These are phyloP conservation scores for Escarpia spicata DNA, from an alignment of 2,888 invertebrate species.

Conservation along the genomic window DNA sequence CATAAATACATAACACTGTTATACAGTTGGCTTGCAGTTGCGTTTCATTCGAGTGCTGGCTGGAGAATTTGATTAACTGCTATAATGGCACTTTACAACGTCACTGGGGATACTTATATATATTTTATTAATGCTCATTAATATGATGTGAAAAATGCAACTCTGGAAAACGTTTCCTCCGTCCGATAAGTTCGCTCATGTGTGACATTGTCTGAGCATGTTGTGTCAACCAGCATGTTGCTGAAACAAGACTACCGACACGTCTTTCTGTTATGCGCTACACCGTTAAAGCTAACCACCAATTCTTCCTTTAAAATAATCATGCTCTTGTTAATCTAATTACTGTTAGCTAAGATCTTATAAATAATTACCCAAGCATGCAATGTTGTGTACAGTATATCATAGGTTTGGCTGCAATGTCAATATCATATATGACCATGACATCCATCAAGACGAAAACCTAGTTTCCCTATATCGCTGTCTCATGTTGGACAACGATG, in stretches of 20 bases:
- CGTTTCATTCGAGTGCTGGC: background rate
- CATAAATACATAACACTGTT: background rate
- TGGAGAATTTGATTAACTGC: background rate
- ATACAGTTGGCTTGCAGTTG: constrained; percentile 8
- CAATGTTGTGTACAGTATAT: background rate
- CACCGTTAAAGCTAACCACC: constrained; percentile 9
- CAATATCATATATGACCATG: background rate
- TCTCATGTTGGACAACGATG: background rate
- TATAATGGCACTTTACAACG: background rate
- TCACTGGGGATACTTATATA: background rate
- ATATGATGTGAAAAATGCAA: background rate
- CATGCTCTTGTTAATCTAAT: constrained; percentile 12
- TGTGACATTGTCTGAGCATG: background rate
- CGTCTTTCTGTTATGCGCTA: background rate
- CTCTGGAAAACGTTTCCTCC: background rate
- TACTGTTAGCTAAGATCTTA: constrained; percentile 10
- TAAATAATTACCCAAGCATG: constrained; percentile 10
- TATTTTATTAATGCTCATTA: background rate
- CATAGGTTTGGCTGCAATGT: background rate
- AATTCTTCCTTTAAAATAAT: background rate
- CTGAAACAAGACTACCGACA: background rate
- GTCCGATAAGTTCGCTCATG: background rate
- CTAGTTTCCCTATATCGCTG: background rate
- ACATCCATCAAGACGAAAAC: constrained; percentile 3
- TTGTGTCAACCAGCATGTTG: background rate